These are phyloP conservation scores for Hylaea fasciaria DNA, from an alignment of 2,888 invertebrate genomes.

Conservation along the genomic window DNA sequence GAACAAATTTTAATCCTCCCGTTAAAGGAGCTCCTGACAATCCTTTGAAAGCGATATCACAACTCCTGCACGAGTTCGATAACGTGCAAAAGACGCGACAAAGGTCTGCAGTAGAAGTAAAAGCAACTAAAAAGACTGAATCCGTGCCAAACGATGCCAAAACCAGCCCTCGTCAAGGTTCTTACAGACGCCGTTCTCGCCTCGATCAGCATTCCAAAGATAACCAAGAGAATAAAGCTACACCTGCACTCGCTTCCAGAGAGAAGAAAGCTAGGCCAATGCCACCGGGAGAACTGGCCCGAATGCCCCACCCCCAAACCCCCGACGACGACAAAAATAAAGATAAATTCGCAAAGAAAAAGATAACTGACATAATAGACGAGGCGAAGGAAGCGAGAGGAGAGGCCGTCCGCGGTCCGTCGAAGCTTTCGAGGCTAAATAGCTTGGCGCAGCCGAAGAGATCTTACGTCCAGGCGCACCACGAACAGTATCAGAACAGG, in stretches of 20 bases:
- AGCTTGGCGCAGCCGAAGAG: constrained; percentile 75
- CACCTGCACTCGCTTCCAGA: constrained; percentile 35
- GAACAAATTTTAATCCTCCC: constrained; percentile 39
- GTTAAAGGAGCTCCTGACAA: constrained; percentile 55
- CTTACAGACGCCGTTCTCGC: constrained; percentile 52
- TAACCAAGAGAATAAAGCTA: constrained; percentile 42
- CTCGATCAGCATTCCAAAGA: constrained; percentile 53
- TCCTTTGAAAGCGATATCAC: constrained; percentile 74
- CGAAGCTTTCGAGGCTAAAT: constrained; percentile 65
- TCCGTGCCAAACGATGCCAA: constrained; percentile 46
- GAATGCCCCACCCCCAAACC: constrained; percentile 39
- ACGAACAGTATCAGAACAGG: constrained; percentile 62
- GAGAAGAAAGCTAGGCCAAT: constrained; percentile 40
- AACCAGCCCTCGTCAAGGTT: constrained; percentile 44
- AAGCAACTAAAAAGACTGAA: constrained; percentile 55
- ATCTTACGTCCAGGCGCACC: constrained; percentile 66
- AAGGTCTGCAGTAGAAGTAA: constrained; percentile 52
- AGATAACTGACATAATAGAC: constrained; percentile 68
- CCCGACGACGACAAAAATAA: constrained; percentile 48
- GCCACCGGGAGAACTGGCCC: constrained; percentile 30
- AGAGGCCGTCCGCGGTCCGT: constrained; percentile 77
- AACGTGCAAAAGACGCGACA: constrained; percentile 66
- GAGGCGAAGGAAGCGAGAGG: constrained; percentile 76
- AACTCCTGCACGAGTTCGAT: constrained; percentile 72
- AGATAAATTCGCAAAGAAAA: constrained; percentile 54